Conservation (phyloP, 2,888 invertebrate species). For the Neoaliturus tenellus region DNA sequence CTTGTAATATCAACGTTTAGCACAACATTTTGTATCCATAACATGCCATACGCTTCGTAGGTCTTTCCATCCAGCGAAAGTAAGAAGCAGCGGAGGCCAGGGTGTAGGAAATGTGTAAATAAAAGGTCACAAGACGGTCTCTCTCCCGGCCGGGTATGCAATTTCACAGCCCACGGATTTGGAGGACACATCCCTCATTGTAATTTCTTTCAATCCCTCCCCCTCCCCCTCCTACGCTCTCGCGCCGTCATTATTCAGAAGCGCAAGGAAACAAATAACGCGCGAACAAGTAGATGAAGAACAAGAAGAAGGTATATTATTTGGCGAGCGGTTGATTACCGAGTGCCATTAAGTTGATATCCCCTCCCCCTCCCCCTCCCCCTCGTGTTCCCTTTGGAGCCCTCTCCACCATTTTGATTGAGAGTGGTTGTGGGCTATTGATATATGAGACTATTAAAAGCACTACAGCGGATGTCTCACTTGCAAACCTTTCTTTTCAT, state of each 20-base stretch:
- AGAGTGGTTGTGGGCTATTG: slow-evolving; percentile 41
- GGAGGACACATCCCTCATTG: slow-evolving; percentile 57
- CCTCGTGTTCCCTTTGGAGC: slow-evolving; percentile 27
- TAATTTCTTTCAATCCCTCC: slow-evolving; percentile 55
- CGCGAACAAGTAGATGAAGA: slow-evolving; percentile 55
- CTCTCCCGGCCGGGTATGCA: slow-evolving; percentile 41
- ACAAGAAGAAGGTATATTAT: slow-evolving; percentile 51
- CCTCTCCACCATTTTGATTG: slow-evolving; percentile 46
- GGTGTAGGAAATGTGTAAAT: slow-evolving; percentile 46
- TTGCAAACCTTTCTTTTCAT: neutral
- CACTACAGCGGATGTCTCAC: neutral
- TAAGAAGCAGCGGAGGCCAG: neutral
- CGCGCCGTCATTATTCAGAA: slow-evolving; percentile 53
- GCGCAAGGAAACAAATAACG: slow-evolving; percentile 58
- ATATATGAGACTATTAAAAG: slow-evolving; percentile 43
- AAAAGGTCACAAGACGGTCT: slow-evolving; percentile 50
- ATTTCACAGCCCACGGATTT: slow-evolving; percentile 56
- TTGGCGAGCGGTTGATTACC: slow-evolving; percentile 53
- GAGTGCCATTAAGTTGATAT: slow-evolving; percentile 52
- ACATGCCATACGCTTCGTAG: no score
- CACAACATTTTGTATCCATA: no score
- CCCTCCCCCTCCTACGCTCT: slow-evolving; percentile 21
- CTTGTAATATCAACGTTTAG: no score
- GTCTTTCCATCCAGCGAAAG: neutral
- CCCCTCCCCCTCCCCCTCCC: slow-evolving; percentile 36